Base-by-base conservation (phyloP, 2,888 invertebrate genomes). In the Eupithecia subumbrata region DNA sequence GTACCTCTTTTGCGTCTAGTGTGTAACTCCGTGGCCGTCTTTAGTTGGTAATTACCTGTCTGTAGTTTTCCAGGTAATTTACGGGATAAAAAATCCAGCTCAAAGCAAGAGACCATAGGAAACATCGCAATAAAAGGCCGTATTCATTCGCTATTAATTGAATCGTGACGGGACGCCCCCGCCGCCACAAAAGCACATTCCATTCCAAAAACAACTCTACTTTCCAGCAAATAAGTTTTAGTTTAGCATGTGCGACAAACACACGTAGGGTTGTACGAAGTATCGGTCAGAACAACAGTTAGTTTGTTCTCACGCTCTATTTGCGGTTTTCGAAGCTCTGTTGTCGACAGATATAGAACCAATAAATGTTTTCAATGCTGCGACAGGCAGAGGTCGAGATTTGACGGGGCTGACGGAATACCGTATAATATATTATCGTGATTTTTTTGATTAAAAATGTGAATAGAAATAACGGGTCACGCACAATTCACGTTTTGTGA, bases 251-350 rank as follows among this genome's bases (percentile, higher is more conserved):
- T 25, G 18, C 14, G 40, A 25, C 37, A 66, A 34, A 76, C n/a
- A 72, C 70, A 77, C 79, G 68, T 82, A 86, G 86, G 85, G 85
- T 78, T 85, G 82, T 79, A 78, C 82, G 81, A 82, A 76, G 43
- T 84, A 82, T 86, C 83, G 84, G 83, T 80, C 82, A 86, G 83
- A 87, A 87, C 84, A 87, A 87, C 87, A 85, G 88, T 85, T 86
- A 86, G 83, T 82, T 85, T 84, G 87, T 89, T 90, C 91, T 88
- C 90, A 89, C 89, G 89, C 86, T 89, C 90, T 88, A 87, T 90
- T 91, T 90, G 89, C 87, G 83, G 84, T 82, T 87, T 86, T 85
- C 83, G 86, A 86, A 86, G 86, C 84, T 81, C 81, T 84, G 84
- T 79, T 84, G 84, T 86, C 82, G 83, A 84, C 81, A 84, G 85